Percentiles rank a stretch among this genome's conserved stretches.
Conservation (phyloP, 2,113 vertebrate genomes). For the Ifrita kowaldi region DNA sequence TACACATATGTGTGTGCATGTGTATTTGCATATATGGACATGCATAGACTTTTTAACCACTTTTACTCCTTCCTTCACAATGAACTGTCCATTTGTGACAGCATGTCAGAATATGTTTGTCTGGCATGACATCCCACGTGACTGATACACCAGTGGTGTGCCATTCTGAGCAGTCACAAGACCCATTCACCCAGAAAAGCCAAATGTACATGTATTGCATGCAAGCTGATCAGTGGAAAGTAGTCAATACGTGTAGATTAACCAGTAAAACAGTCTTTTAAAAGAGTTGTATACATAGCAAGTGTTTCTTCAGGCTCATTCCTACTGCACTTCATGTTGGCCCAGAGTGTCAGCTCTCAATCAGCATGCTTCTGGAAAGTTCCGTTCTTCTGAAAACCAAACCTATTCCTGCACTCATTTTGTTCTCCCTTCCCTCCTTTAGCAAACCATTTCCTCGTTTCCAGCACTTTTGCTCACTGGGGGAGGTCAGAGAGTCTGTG, state of each 20-base stretch:
- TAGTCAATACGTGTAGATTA: not conserved
- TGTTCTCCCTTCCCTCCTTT: not conserved
- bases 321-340: not conserved
- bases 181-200: not conserved
- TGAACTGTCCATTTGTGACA: not conserved
- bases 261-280: not conserved
- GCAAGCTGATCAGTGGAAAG: not conserved
- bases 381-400: not conserved
- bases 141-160: not conserved
- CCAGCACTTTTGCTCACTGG: not conserved
- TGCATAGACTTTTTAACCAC: not conserved
- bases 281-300: not conserved
- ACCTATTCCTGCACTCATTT: not conserved
- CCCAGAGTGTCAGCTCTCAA: not conserved
- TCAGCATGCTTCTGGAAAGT: not conserved
- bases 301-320: not conserved
- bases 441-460: not conserved
- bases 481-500: not conserved
- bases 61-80: not conserved
- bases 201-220: not conserved
- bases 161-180: not conserved
- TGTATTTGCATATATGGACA: not conserved
- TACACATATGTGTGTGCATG: accelerated
- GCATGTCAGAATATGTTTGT: not conserved
- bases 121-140: not conserved